A percentile compares a stretch with the other conserved stretches of the same genome.
Evolutionary conservation across 2,888 invertebrate genomes (phyloP).

Genomic region (Netelia fuscicornis): DNA sequence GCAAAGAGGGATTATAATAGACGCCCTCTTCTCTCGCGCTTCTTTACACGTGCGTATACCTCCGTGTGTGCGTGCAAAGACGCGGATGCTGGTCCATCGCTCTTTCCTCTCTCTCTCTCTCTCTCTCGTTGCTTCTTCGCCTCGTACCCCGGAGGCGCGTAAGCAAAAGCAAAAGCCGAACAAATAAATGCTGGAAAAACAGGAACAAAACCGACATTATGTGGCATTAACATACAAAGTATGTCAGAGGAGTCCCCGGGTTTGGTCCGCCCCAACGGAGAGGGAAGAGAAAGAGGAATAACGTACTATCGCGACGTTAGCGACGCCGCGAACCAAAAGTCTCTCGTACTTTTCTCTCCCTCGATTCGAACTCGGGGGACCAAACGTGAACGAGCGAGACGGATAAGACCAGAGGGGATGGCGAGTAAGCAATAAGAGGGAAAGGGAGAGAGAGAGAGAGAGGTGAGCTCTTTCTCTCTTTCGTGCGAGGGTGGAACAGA

Average conservation of each 20-base stretch:
- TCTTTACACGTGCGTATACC: slow-evolving; percentile 12
- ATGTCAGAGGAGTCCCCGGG: slow-evolving; percentile 79
- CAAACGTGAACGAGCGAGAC: neutral
- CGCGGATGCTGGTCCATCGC: slow-evolving; percentile 13
- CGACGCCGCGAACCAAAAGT: slow-evolving; percentile 11
- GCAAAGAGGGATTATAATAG: slow-evolving; percentile 51
- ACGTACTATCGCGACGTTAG: slow-evolving; percentile 11
- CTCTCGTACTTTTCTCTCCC: neutral
- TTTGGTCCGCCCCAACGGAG: slow-evolving; percentile 24
- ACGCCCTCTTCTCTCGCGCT: slow-evolving; percentile 54
- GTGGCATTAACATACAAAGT: slow-evolving; percentile 85
- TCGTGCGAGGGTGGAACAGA: neutral
- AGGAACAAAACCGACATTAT: slow-evolving; percentile 84
- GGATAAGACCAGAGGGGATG: neutral
- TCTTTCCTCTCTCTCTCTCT: slow-evolving; percentile 10
- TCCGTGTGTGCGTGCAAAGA: neutral
- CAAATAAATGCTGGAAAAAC: slow-evolving; percentile 84
- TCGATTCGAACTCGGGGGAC: neutral
- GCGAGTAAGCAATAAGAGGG: slow-evolving; percentile 45
- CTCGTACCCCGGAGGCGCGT: slow-evolving; percentile 56
- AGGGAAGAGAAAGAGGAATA: slow-evolving; percentile 66
- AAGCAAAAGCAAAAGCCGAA: slow-evolving; percentile 77
- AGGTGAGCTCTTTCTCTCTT: neutral
- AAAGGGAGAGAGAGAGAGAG: slow-evolving; percentile 25
- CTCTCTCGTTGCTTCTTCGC: neutral